Conservation (phyloP, 35 echinoderm and acorn worm species). For the Ptychodera flava region DNA sequence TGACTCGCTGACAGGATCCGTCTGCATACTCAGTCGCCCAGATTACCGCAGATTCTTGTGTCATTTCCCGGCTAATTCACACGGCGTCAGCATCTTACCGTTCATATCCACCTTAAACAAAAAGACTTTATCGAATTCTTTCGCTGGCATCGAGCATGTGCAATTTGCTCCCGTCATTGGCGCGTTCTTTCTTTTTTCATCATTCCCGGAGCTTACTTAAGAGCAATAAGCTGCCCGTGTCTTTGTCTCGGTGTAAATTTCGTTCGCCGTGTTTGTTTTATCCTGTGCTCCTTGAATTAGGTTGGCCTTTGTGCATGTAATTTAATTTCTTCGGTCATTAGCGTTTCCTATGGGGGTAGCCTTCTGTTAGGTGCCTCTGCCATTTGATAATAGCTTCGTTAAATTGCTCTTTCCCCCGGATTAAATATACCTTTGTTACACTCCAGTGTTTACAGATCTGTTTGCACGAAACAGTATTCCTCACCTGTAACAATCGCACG, state of each 20-base stretch:
- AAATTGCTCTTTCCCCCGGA: background rate
- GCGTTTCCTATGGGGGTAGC: background rate
- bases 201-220: background rate
- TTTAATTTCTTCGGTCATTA: background rate
- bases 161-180: background rate
- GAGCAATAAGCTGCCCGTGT: background rate
- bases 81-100: background rate
- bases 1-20: background rate
- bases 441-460: background rate
- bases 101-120: background rate
- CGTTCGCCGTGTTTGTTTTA: background rate
- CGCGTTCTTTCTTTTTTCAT: too few species aligned
- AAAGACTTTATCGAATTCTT: background rate
- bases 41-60: background rate
- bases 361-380: background rate
- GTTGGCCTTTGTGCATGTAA: background rate
- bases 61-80: background rate
- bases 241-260: background rate
- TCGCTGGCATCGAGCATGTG: background rate
- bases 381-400: slow-evolving; percentile 1
- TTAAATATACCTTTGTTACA: background rate
- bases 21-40: background rate
- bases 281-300: background rate
- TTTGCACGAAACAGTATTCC: background rate
- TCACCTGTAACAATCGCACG: background rate